These are phyloP conservation scores for Panagrolaimus sp. DNA, from an alignment of 1,140 invertebrate species.

Conservation along the genomic window DNA sequence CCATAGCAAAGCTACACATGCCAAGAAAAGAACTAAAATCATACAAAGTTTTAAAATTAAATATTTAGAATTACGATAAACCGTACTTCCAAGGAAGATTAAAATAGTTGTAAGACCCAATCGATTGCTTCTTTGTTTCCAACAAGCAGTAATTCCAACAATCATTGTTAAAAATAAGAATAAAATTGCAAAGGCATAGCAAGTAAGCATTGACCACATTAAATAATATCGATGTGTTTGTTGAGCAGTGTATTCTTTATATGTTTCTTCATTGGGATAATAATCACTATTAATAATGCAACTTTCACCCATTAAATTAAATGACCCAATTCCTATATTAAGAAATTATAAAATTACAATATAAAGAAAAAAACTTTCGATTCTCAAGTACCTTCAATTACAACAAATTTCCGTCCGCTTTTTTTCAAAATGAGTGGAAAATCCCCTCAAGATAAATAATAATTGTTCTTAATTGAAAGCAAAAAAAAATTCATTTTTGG, in stretches of 20 bases:
- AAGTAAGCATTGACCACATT: neutral
- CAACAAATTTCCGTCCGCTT: neutral
- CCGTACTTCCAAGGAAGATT: neutral
- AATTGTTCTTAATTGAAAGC: neutral
- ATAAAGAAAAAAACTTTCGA: neutral
- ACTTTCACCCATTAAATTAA: neutral
- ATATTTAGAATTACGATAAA: neutral
- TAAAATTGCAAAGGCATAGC: neutral
- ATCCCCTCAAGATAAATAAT: neutral
- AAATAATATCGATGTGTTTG: constrained; percentile 3
- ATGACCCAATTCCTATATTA: constrained; percentile 3
- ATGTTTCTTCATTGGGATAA: neutral
- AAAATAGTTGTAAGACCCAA: neutral
- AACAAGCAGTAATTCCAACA: neutral
- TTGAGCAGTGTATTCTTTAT: neutral
- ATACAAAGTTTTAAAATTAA: neutral
- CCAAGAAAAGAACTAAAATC: neutral
- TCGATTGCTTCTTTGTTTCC: neutral
- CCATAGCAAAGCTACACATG: neutral
- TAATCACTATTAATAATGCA: neutral
- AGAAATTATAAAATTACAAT: neutral
- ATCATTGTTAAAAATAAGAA: neutral
- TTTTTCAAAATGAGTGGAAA: neutral
- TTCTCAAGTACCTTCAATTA: neutral
- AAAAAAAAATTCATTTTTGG: neutral